Evolutionary conservation across 2,113 vertebrate genomes (phyloP).

Genomic region (Cryptoleucopteryx plumbea): DNA sequence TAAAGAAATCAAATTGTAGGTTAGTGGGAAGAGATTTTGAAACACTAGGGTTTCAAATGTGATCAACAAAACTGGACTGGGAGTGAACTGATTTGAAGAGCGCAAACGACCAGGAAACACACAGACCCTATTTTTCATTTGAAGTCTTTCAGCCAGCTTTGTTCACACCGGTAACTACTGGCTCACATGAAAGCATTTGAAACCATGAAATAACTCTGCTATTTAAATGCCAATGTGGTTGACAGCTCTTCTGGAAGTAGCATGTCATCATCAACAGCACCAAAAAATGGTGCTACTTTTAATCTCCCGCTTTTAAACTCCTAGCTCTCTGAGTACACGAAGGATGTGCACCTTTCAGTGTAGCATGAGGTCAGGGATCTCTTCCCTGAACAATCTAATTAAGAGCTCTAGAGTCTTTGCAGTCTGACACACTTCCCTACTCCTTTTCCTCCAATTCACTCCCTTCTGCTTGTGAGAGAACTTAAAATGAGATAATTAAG

Average conservation of each 20-base stretch:
- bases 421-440: not conserved
- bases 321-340: not conserved
- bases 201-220: not conserved
- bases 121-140: not conserved
- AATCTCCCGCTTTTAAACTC: not conserved
- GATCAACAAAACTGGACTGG: not conserved
- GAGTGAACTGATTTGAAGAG: not conserved
- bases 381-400: not conserved
- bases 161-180: not conserved
- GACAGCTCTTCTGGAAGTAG: not conserved
- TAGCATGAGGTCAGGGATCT: not conserved
- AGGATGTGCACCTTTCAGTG: not conserved
- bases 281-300: not conserved
- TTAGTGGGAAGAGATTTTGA: not conserved
- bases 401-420: not conserved
- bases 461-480: not conserved
- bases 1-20: not conserved
- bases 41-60: not conserved
- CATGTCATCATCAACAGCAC: not conserved
- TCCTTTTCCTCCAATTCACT: not conserved
- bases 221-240: not conserved
- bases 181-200: not conserved
- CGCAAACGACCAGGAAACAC: rapidly evolving
- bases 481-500: not conserved
- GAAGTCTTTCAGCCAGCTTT: not conserved